Conservation (phyloP, 1,140 invertebrate species). For the Armadillidium nasatum region DNA sequence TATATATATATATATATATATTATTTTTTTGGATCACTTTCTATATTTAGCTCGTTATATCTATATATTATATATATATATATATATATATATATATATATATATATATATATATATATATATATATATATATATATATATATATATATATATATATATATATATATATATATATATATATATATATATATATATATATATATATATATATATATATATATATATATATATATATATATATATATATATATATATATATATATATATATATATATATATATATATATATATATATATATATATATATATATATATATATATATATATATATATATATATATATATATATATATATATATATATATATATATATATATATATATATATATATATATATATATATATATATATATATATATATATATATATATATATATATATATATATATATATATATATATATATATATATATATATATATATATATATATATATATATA, state of each 20-base stretch:
- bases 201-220: not conserved
- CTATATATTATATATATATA: not conserved
- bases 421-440: too few species aligned
- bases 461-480: too few species aligned
- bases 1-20: not conserved
- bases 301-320: not conserved
- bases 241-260: not conserved
- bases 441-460: too few species aligned
- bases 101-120: not conserved
- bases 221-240: slow-evolving; percentile 7
- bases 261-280: slow-evolving; percentile 15
- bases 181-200: slow-evolving; percentile 14
- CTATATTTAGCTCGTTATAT: too few species aligned
- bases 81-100: not conserved
- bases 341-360: too few species aligned
- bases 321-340: too few species aligned
- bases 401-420: too few species aligned
- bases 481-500: too few species aligned
- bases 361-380: too few species aligned
- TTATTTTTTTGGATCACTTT: too few species aligned
- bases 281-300: slow-evolving; percentile 12
- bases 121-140: slow-evolving; percentile 10
- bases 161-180: slow-evolving; percentile 14
- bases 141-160: not conserved
- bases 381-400: too few species aligned